Evolutionary conservation across 2,888 invertebrate species (phyloP), one percentile per base, ranked within the genome.

Genomic region (Carabus problematicus): DNA sequence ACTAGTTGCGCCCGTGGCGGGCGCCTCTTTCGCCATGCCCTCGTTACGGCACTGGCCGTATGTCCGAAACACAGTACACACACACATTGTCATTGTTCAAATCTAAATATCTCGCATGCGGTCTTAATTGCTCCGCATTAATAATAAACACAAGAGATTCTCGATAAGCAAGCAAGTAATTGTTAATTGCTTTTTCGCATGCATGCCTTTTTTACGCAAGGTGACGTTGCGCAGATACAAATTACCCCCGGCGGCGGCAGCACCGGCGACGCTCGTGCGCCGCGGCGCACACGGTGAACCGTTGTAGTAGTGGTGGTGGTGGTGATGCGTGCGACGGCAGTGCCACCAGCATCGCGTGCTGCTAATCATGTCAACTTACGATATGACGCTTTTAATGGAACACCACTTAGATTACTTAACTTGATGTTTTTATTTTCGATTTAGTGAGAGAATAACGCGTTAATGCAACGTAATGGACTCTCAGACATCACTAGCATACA

Each of bases 161-260:
- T 77, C 80, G 81, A 81, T 81, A 81, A 80, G 73, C 75, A 75
- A 40, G 39, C 62, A 72, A 76, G 79, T 81, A 81, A 82, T 82
- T 82, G 81, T 82, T 82, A 82, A 82, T 82, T 82, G 80, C 81
- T 77, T 80, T 81, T 82, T 82, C 76, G 82, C 82, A 82, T 82
- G 81, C 79, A 77, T 72, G 74, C 73, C 69, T 55, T 69, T 69
- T 69, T 69, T 69, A 69, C 69, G 69, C 69, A 69, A 69, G 69
- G 69, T 62, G 69, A 61, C 69, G 69, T 69, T 69, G 69, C 69
- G 69, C 69, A 69, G 69, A 69, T 69, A 69, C 69, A 69, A 69
- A 69, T 69, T 69, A 69, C 62, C 69, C 54, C 61, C 62, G 55
- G 49, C n/a, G 8, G 16, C 54, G 54, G 12, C 14, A 6, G 29